A percentile compares a stretch with the other conserved stretches of the same genome.
Conservation (phyloP, 2,797 vertebrate species). For the Mus minutoides region DNA sequence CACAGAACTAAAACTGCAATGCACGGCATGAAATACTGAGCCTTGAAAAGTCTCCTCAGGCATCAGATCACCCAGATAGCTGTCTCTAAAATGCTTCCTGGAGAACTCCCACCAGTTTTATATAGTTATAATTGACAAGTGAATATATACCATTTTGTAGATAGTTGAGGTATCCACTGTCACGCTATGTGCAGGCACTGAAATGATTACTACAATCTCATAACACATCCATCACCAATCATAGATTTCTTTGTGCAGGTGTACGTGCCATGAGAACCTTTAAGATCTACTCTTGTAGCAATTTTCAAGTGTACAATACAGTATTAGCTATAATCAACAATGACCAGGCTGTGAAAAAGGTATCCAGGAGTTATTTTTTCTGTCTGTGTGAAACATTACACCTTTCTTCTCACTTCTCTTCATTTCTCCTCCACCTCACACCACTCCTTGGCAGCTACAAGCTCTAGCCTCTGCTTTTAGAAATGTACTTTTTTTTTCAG, state of each 20-base stretch:
- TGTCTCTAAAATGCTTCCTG: not conserved
- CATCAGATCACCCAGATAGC: too few species aligned
- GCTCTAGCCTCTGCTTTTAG: not conserved
- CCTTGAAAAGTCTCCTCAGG: not conserved
- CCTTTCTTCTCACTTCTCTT: not conserved
- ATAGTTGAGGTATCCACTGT: not conserved
- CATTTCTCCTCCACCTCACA: not conserved
- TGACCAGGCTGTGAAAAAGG: not conserved
- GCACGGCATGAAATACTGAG: not conserved
- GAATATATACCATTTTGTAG: not conserved
- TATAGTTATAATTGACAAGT: not conserved
- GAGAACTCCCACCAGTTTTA: not conserved
- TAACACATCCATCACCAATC: not conserved
- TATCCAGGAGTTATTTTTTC: not conserved
- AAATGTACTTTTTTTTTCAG: not conserved
- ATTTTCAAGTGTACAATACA: not conserved
- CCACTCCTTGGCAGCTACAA: not conserved
- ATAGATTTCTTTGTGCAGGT: not conserved
- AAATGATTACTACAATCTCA: not conserved
- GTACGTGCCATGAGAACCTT: not conserved
- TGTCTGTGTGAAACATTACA: not conserved
- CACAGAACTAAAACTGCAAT: not conserved
- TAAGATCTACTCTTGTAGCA: slow-evolving; percentile 12
- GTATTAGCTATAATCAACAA: not conserved
- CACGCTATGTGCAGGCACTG: not conserved